Conservation (phyloP, 2,888 invertebrate genomes). For the Agriotes lineatus region DNA sequence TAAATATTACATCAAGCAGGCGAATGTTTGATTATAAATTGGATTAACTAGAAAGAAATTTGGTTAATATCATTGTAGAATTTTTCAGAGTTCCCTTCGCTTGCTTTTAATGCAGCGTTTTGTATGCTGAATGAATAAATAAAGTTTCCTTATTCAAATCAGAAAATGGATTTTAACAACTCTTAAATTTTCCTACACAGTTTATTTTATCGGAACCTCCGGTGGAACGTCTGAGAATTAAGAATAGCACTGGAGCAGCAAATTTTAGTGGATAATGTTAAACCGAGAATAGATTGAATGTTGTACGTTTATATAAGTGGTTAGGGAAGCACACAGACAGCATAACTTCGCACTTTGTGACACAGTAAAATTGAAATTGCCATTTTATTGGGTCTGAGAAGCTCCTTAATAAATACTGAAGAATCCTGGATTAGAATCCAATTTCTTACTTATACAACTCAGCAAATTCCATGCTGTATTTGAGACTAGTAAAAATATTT, state of each 20-base stretch:
- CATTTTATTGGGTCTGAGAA: constrained; percentile 45
- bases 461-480: constrained; percentile 9
- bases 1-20: constrained; percentile 41
- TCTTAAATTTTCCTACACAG: constrained; percentile 15
- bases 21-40: constrained; percentile 47
- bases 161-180: constrained; percentile 29
- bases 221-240: not conserved
- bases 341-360: constrained; percentile 43
- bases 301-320: constrained; percentile 7
- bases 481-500: too few relatives aligned
- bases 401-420: constrained; percentile 34
- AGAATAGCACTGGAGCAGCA: not conserved
- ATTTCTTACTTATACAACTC: constrained; percentile 21
- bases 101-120: constrained; percentile 37
- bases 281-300: not conserved
- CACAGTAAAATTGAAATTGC: constrained; percentile 47
- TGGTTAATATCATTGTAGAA: constrained; percentile 43
- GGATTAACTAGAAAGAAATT: constrained; percentile 45
- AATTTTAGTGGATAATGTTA: not conserved
- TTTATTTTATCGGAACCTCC: not conserved
- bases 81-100: constrained; percentile 38
- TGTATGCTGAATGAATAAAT: constrained; percentile 41
- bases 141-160: constrained; percentile 26
- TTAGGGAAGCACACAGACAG: constrained; percentile 27
- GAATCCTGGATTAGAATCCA: constrained; percentile 25